These are phyloP conservation scores for Sebastes diploproa DNA, from an alignment of 2,797 vertebrate genomes.

Conservation along the genomic window DNA sequence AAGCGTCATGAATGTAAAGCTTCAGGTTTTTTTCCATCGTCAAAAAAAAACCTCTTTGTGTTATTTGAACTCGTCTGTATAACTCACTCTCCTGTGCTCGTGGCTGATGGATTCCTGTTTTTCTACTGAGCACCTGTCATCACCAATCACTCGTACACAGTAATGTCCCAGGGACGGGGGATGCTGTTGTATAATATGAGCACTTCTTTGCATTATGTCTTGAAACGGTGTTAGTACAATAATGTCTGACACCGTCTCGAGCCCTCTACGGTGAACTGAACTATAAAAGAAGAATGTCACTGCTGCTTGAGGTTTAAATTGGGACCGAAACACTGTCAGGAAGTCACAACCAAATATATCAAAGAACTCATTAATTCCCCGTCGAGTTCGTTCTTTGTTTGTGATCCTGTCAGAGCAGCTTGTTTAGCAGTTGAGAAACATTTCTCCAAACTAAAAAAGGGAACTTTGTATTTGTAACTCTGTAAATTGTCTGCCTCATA, in stretches of 20 bases:
- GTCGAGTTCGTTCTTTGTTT: neutral
- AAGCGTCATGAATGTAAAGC: slow-evolving; percentile 81
- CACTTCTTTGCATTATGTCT: slow-evolving; percentile 28
- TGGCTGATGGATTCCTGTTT: slow-evolving; percentile 31
- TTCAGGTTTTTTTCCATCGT: slow-evolving; percentile 22
- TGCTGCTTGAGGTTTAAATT: neutral
- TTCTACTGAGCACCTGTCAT: slow-evolving; percentile 37
- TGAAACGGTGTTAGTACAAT: neutral
- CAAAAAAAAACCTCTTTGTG: neutral
- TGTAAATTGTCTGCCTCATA: slow-evolving; percentile 43
- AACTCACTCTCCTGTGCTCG: slow-evolving; percentile 4
- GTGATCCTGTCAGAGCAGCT: slow-evolving; percentile 17
- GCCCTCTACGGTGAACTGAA: neutral
- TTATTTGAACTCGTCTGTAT: slow-evolving; percentile 18
- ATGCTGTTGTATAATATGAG: slow-evolving; percentile 28
- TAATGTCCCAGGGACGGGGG: neutral
- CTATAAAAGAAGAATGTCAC: slow-evolving; percentile 16
- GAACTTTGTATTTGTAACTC: slow-evolving; percentile 39
- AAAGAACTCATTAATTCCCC: neutral
- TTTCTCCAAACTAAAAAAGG: slow-evolving; percentile 31
- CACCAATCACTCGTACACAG: slow-evolving; percentile 36
- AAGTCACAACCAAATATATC: slow-evolving; percentile 5
- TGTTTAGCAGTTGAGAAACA: slow-evolving; percentile 17
- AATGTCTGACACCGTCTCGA: slow-evolving; percentile 10
- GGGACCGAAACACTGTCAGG: neutral